Conservation (phyloP, 2,888 invertebrate species). For the Diarsia brunnea region DNA sequence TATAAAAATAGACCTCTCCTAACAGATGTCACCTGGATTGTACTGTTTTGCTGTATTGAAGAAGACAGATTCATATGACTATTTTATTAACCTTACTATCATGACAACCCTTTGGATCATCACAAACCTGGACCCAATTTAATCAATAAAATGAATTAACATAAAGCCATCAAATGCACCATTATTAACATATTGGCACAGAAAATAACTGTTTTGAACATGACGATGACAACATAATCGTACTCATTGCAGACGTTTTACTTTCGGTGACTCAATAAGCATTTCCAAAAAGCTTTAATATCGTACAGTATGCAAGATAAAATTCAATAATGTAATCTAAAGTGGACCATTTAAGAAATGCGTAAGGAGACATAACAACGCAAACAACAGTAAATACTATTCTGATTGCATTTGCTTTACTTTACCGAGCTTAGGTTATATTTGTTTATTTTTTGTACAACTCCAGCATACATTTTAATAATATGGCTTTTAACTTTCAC, state of each 20-base stretch:
- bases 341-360: background rate
- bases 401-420: background rate
- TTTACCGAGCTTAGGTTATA: constrained; percentile 10
- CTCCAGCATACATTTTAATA: constrained; percentile 20
- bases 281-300: background rate
- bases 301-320: background rate
- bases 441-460: constrained; percentile 11
- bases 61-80: background rate
- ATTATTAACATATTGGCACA: background rate
- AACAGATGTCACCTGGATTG: background rate
- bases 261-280: constrained; percentile 1
- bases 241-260: background rate
- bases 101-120: background rate
- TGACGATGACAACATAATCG: background rate
- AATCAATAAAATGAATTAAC: background rate
- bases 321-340: background rate
- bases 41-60: background rate
- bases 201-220: background rate
- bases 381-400: background rate
- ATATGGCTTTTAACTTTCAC: constrained; percentile 30
- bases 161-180: constrained; percentile 2
- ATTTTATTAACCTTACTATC: background rate
- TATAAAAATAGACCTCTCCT: background rate
- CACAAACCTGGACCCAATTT: background rate
- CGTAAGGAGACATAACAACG: background rate